phyloP scores from a whole-genome alignment of 2,797 vertebrate species.

The Sebastes dallii region DNA sequence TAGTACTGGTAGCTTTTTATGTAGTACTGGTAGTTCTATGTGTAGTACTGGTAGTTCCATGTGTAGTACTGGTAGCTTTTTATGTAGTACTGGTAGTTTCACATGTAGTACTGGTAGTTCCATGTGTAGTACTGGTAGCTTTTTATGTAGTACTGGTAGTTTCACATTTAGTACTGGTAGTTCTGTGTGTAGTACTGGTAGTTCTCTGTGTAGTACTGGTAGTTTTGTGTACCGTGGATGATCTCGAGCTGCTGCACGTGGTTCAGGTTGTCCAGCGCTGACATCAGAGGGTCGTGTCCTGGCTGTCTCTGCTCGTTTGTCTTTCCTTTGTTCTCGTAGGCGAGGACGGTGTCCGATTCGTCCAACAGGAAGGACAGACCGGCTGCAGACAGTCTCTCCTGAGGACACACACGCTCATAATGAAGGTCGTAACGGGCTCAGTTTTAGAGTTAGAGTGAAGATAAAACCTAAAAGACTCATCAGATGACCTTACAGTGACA shows the following conservation, averaged over 20 bases:
- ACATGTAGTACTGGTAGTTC: rapidly evolving
- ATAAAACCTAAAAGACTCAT: background rate
- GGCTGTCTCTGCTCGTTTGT: constrained; percentile 77
- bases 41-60: too few relatives aligned
- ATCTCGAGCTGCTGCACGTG: constrained; percentile 96
- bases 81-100: rapidly evolving
- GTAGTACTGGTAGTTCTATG: too few relatives aligned
- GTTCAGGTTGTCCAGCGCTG: constrained; percentile 91
- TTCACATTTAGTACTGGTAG: too few relatives aligned
- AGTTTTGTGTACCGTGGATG: constrained; percentile 76
- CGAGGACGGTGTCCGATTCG: constrained; percentile 92
- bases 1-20: background rate
- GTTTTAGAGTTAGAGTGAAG: too few relatives aligned
- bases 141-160: too few relatives aligned
- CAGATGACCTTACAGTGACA: background rate
- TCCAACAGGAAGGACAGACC: constrained; percentile 91
- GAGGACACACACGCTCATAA: background rate
- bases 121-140: background rate
- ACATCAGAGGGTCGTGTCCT: constrained; percentile 92
- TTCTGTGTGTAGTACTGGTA: too few relatives aligned
- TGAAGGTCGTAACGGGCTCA: too few relatives aligned
- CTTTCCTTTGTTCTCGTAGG: constrained; percentile 95
- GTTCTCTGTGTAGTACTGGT: rapidly evolving
- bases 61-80: too few relatives aligned
- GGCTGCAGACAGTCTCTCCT: constrained; percentile 83